Conservation (phyloP, 2,797 vertebrate species). For the Urocyon cinereoargenteus region DNA sequence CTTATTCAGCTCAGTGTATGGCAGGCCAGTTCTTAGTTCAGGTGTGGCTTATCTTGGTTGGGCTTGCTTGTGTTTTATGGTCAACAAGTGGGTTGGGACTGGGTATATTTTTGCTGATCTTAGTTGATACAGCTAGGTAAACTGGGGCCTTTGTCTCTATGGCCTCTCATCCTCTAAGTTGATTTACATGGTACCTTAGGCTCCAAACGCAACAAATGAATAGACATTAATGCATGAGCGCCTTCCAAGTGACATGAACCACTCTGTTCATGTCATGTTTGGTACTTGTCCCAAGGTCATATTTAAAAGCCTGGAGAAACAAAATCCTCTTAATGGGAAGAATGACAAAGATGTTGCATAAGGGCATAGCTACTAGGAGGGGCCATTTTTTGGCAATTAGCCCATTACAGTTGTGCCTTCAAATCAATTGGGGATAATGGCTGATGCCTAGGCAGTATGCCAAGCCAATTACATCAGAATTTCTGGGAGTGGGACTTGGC, state of each 20-base stretch:
- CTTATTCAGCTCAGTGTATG: neutral
- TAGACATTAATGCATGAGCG: neutral
- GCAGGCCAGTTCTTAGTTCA: neutral
- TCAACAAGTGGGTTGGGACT: neutral
- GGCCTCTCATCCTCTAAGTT: neutral
- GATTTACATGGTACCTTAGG: neutral
- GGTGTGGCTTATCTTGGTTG: neutral
- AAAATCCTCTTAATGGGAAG: neutral
- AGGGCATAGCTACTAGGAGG: neutral
- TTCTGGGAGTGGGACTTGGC: neutral
- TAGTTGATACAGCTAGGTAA: neutral
- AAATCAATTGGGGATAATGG: neutral
- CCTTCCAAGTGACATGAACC: neutral
- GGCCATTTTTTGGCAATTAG: neutral
- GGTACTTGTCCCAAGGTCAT: neutral
- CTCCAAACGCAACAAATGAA: slow-evolving; percentile 32
- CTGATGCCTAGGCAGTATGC: neutral
- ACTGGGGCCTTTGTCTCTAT: neutral
- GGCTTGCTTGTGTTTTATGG: neutral
- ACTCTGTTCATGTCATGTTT: neutral
- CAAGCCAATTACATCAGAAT: neutral
- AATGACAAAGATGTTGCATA: neutral
- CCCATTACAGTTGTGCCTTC: neutral
- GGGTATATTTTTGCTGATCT: neutral
- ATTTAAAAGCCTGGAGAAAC: neutral